Conservation (phyloP, 2,888 invertebrate species). For the Bimastos eiseni region DNA sequence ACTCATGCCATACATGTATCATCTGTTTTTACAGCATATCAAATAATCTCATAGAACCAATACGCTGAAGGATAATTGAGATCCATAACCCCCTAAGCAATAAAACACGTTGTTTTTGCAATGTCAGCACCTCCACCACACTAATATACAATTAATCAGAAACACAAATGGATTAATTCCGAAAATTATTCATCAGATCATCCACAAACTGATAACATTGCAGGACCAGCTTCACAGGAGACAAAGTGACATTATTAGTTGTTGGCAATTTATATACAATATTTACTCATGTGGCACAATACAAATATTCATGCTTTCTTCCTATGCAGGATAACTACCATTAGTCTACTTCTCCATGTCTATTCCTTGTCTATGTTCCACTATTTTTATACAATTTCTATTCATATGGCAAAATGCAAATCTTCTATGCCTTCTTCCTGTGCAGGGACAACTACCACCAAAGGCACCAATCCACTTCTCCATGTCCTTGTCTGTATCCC, state of each 20-base stretch:
- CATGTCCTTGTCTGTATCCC: no score
- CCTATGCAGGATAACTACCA: no score
- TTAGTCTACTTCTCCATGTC: no score
- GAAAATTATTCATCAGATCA: neutral
- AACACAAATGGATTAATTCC: neutral
- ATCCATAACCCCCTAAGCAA: neutral
- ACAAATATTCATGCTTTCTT: no score
- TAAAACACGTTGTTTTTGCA: neutral
- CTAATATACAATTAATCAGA: no score
- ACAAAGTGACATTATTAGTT: neutral
- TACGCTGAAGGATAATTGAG: neutral
- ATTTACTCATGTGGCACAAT: neutral
- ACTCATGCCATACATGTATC: neutral
- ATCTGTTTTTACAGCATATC: neutral
- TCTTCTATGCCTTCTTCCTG: no score
- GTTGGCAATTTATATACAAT: slow-evolving; percentile 3
- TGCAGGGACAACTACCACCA: no score
- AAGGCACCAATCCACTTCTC: no score
- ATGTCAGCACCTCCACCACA: neutral
- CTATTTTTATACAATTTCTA: neutral
- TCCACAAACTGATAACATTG: neutral
- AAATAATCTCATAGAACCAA: neutral
- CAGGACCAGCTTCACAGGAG: neutral
- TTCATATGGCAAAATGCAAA: no score
- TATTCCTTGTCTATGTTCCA: no score